A percentile compares a stretch with the other conserved stretches of the same genome.
phyloP scores from a whole-genome alignment of 2,888 invertebrate species.

The Sclerodermus sp. region DNA sequence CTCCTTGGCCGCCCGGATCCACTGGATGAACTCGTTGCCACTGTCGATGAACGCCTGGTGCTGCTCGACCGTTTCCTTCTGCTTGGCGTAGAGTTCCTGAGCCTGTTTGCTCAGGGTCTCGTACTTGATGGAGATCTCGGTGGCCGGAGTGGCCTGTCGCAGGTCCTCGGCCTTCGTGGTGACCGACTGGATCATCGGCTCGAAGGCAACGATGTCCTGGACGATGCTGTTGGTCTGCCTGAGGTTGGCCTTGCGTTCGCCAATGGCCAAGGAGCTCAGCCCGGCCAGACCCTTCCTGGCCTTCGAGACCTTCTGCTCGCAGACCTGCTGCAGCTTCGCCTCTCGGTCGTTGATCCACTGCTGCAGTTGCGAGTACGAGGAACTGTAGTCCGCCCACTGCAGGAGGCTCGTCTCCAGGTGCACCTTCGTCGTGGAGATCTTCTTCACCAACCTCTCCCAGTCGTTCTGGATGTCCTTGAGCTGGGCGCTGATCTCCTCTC shows the following conservation, averaged over 20 bases:
- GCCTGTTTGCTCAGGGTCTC: slow-evolving; percentile 88
- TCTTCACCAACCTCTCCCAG: slow-evolving; percentile 89
- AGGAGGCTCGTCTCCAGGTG: slow-evolving; percentile 85
- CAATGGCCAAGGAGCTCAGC: slow-evolving; percentile 76
- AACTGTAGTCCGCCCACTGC: slow-evolving; percentile 96
- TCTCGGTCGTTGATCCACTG: slow-evolving; percentile 95
- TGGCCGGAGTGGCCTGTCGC: slow-evolving; percentile 87
- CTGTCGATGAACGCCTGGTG: slow-evolving; percentile 91
- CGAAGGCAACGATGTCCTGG: slow-evolving; percentile 94
- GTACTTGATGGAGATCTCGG: slow-evolving; percentile 89
- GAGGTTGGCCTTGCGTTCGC: slow-evolving; percentile 85
- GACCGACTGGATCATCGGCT: slow-evolving; percentile 96
- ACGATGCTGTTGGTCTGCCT: slow-evolving; percentile 92
- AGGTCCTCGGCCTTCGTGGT: slow-evolving; percentile 91
- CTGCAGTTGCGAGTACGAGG: slow-evolving; percentile 87
- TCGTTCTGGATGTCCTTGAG: slow-evolving; percentile 88
- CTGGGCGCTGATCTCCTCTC: slow-evolving; percentile 83
- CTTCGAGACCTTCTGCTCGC: slow-evolving; percentile 80
- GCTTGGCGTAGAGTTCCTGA: slow-evolving; percentile 84
- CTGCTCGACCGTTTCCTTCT: slow-evolving; percentile 86
- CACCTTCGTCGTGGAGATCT: slow-evolving; percentile 89
- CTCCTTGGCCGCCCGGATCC: slow-evolving; percentile 91
- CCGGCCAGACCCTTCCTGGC: slow-evolving; percentile 78
- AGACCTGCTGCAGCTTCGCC: slow-evolving; percentile 87
- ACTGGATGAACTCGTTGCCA: slow-evolving; percentile 87